Conservation (phyloP, 2,113 vertebrate species). For the Dascyllus trimaculatus region DNA sequence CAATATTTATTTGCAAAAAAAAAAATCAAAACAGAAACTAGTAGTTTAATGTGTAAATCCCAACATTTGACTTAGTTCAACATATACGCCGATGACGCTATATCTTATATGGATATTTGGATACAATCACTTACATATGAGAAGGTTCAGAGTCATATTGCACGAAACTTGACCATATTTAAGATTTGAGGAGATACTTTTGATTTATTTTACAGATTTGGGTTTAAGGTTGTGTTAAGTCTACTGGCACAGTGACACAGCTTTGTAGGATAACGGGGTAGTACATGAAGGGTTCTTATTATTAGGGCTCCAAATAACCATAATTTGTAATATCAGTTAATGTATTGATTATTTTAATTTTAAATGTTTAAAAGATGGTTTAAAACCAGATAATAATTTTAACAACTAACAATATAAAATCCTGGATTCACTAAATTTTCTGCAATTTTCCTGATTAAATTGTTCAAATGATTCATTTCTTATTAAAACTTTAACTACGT, state of each 20-base stretch:
- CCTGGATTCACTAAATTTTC: too few relatives aligned
- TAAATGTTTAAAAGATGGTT: background rate
- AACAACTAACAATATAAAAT: background rate
- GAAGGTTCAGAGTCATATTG: background rate
- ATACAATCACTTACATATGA: background rate
- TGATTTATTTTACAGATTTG: too few relatives aligned
- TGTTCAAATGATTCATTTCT: background rate
- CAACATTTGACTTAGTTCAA: background rate
- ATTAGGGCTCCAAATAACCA: background rate
- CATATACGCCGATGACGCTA: background rate
- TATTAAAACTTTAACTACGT: background rate
- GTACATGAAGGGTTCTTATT: too few relatives aligned
- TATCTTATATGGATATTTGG: background rate
- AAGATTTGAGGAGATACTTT: background rate
- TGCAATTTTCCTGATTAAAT: background rate
- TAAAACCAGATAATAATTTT: background rate
- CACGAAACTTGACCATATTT: background rate
- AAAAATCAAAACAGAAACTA: background rate
- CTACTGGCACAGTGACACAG: too few relatives aligned
- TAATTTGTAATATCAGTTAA: too few relatives aligned
- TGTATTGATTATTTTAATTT: too few relatives aligned
- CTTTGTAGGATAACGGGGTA: too few relatives aligned
- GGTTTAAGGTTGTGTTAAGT: background rate
- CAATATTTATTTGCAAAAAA: background rate
- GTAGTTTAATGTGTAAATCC: background rate